These are phyloP conservation scores for Zosterops hypoxanthus DNA, from an alignment of 2,113 vertebrate genomes.

Conservation along the genomic window DNA sequence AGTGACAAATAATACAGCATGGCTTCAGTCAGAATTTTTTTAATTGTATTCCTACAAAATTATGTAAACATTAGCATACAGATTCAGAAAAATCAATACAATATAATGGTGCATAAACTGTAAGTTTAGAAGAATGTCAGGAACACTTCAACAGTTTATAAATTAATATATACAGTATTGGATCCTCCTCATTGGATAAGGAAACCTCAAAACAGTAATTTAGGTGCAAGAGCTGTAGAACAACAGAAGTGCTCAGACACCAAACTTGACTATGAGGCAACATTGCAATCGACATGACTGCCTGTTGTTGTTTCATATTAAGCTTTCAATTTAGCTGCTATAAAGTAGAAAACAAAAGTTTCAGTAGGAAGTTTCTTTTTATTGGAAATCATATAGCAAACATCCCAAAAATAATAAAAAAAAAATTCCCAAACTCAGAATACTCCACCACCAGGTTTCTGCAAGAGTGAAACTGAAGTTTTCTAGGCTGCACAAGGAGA, in stretches of 20 bases:
- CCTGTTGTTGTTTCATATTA: not conserved
- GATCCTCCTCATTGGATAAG: not conserved
- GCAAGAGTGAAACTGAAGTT: not conserved
- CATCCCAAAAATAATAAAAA: not conserved
- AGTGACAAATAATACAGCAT: not conserved
- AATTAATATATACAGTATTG: constrained; percentile 43
- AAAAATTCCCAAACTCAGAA: not conserved
- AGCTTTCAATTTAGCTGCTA: not conserved
- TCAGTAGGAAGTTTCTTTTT: constrained; percentile 33
- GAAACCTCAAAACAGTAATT: constrained; percentile 41
- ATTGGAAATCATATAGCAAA: constrained; percentile 33
- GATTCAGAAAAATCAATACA: constrained; percentile 45
- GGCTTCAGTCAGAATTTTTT: constrained; percentile 37
- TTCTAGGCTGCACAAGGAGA: not conserved
- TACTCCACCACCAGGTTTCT: not conserved
- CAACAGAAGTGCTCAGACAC: not conserved
- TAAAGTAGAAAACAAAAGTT: constrained; percentile 25
- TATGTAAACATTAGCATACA: constrained; percentile 65
- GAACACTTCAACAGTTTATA: constrained; percentile 41
- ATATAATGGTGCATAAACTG: constrained; percentile 50
- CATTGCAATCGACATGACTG: not conserved
- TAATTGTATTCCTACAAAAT: constrained; percentile 68
- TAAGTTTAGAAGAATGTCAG: constrained; percentile 34
- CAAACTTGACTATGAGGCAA: not conserved
- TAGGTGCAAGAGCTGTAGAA: constrained; percentile 11